phyloP scores from a whole-genome alignment of 2,797 vertebrate species.

The Smutsia gigantea region DNA sequence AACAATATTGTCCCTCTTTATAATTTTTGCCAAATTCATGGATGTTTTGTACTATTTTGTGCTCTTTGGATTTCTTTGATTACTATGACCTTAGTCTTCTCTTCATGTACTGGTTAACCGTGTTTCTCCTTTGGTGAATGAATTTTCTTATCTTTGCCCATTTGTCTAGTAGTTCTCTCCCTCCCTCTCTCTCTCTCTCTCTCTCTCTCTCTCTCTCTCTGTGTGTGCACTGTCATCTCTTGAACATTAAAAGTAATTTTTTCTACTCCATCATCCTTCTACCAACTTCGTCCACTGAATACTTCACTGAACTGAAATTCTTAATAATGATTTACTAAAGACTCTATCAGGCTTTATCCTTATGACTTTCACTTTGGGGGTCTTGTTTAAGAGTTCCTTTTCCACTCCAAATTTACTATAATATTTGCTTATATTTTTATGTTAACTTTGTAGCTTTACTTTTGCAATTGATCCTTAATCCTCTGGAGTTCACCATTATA shows the following conservation, averaged over 20 bases:
- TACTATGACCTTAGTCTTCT: not conserved
- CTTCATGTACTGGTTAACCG: not conserved
- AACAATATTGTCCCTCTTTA: not conserved
- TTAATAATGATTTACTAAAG: not conserved
- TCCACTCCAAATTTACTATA: not conserved
- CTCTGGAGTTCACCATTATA: not conserved
- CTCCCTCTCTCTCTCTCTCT: not conserved
- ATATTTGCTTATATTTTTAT: not conserved
- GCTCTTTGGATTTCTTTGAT: not conserved
- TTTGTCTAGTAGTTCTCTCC: not conserved
- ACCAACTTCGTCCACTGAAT: not conserved
- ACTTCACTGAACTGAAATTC: not conserved
- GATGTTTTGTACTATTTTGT: not conserved
- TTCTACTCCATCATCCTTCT: not conserved
- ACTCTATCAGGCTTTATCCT: not conserved
- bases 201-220: not conserved
- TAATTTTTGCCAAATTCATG: not conserved
- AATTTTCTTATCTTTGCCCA: not conserved
- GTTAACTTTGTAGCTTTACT: not conserved
- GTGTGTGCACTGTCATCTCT: not conserved
- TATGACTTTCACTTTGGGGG: not conserved
- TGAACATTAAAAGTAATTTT: not conserved
- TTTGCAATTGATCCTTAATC: not conserved
- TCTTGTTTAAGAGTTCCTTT: not conserved
- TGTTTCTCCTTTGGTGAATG: not conserved